Evolutionary conservation across 2,888 invertebrate species (phyloP), one percentile per base, ranked within the genome.

Genomic region (Crematogaster levior): DNA sequence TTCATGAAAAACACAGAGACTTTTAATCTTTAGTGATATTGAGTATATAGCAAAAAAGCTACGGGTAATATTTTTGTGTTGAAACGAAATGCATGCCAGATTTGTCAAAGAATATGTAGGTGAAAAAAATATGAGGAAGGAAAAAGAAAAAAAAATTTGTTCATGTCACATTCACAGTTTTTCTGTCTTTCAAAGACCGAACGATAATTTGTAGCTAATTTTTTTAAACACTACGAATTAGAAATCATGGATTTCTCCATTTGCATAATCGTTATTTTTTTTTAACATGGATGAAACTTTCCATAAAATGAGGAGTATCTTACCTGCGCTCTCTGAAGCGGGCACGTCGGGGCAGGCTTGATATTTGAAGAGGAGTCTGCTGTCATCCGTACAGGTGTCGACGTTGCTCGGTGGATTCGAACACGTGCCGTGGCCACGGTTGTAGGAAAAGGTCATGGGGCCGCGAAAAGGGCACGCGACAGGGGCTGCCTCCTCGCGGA

Each of bases 361-460:
- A 95, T 98, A 99, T 94, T 97, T 97, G 93, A 99, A 97, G 88
- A 98, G 96, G 75, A 99, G 96, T 88, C 98, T 96, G 87, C 98
- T 98, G 92, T 98, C 98, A 94, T 99, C 98, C 0, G 98, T 98
- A 95, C 99, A 99, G 92, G 98, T 97, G 94, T 98, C 98, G 91
- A 99, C 98, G 90, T 98, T 98, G 66, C 98, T 98, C 74, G 97
- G 97, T 0, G 99, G 99, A 91, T 96, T 97, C 88, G 97, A 97
- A 95, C 99, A 99, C 93, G 98, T 98, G 27, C 98, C 98, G 92
- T 98, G 97, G 3, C 98, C 98, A 83, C 98, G 96, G 94, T 98
- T 98, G 94, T 99, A 99, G 75, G 98, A 97, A 95, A 99, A 99
- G 84, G 98, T 97, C 95, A 98, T 98, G 21, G 98, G 98, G 80